These are phyloP conservation scores for Gymnobelideus leadbeateri DNA, from an alignment of 2,113 vertebrate genomes.

Conservation along the genomic window DNA sequence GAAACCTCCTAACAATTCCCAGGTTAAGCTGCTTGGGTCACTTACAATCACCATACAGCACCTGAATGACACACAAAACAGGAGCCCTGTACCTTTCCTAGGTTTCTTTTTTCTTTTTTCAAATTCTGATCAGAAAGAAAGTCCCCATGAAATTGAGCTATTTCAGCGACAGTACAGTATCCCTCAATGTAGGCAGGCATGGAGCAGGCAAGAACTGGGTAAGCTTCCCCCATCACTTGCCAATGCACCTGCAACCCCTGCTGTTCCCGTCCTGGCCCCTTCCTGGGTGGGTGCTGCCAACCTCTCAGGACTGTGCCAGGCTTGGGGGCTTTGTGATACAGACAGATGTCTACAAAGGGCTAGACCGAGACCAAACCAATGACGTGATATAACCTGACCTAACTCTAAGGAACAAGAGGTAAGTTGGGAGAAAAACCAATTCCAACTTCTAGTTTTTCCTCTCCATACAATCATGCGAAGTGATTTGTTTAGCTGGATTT, in stretches of 20 bases:
- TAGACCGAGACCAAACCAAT: conserved; percentile 57
- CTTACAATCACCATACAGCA: not conserved
- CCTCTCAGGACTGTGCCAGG: conserved; percentile 77
- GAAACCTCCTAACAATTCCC: not conserved
- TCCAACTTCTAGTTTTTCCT: not conserved
- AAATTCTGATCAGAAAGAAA: conserved; percentile 75
- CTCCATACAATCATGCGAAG: not conserved
- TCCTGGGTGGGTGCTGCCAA: conserved; percentile 78
- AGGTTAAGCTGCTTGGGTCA: conserved; percentile 37
- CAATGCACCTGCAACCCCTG: conserved; percentile 86
- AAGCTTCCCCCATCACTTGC: conserved; percentile 57
- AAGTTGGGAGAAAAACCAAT: not conserved
- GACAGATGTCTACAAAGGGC: conserved; percentile 84
- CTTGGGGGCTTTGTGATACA: conserved; percentile 65
- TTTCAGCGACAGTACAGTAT: conserved; percentile 67
- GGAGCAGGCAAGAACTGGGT: conserved; percentile 41
- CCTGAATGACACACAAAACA: conserved; percentile 3
- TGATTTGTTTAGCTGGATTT: not conserved
- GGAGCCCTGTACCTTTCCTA: not conserved
- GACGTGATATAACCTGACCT: conserved; percentile 73
- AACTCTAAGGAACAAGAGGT: conserved; percentile 11
- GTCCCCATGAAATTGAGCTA: conserved; percentile 70
- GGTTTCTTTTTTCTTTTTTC: conserved; percentile 57
- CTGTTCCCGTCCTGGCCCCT: conserved; percentile 81
- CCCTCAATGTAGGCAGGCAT: conserved; percentile 72